A percentile compares a stretch with the other conserved stretches of the same genome.
Evolutionary conservation across 2,797 vertebrate genomes (phyloP).

Genomic region (Helicolenus hilgendorfi): DNA sequence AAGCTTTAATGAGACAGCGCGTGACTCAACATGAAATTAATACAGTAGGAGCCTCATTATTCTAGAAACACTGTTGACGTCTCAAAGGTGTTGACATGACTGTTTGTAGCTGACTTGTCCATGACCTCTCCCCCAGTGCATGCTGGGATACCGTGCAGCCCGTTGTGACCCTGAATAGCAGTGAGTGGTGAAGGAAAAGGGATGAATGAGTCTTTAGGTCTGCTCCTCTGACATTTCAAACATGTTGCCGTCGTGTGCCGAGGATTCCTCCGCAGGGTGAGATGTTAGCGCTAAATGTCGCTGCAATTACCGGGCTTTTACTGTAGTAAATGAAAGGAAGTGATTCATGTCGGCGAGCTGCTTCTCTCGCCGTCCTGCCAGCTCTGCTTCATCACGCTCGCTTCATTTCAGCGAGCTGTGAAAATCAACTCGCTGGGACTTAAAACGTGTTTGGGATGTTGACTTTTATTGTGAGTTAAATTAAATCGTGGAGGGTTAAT

Average conservation of each 20-base stretch:
- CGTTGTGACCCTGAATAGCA: slow-evolving; percentile 4
- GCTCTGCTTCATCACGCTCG: neutral
- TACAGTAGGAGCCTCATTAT: neutral
- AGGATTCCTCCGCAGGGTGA: slow-evolving; percentile 30
- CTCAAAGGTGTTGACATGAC: neutral
- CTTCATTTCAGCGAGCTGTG: slow-evolving; percentile 3
- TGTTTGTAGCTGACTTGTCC: neutral
- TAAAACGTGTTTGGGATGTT: slow-evolving; percentile 5
- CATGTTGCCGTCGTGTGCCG: neutral
- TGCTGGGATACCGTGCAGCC: slow-evolving; percentile 27
- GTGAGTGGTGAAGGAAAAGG: neutral
- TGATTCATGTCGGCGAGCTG: slow-evolving; percentile 25
- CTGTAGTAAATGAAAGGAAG: slow-evolving; percentile 34
- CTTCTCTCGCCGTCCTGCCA: slow-evolving; percentile 7
- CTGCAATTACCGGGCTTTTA: slow-evolving; percentile 42
- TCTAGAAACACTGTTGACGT: neutral
- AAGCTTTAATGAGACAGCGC: neutral
- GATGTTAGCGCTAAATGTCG: slow-evolving; percentile 15
- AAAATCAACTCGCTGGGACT: neutral
- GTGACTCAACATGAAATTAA: neutral
- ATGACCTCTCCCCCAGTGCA: slow-evolving; percentile 13
- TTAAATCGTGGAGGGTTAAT: neutral
- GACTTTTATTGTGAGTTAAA: slow-evolving; percentile 21
- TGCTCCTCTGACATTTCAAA: slow-evolving; percentile 42
- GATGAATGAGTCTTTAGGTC: slow-evolving; percentile 27